Evolutionary conservation across 1,140 invertebrate genomes (phyloP).

Genomic region (Cydia splendana): DNA sequence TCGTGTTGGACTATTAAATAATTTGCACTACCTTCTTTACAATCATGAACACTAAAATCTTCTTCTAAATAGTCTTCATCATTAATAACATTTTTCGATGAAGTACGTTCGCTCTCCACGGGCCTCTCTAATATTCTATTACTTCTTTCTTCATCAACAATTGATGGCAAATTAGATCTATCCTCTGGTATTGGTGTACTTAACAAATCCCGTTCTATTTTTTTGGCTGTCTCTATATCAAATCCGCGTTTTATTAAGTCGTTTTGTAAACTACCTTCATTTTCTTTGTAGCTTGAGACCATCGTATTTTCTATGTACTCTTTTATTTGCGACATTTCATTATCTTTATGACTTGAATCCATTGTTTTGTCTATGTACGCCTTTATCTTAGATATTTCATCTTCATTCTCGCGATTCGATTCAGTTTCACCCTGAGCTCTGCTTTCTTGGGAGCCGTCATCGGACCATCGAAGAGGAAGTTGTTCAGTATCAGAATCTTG

Average conservation of each 20-base stretch:
- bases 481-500: constrained; percentile 63
- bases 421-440: constrained; percentile 45
- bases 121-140: constrained; percentile 40
- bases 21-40: constrained; percentile 61
- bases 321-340: constrained; percentile 66
- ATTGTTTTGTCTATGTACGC: constrained; percentile 59
- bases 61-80: constrained; percentile 51
- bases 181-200: constrained; percentile 48
- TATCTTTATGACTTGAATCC: constrained; percentile 42
- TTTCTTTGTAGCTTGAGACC: constrained; percentile 36
- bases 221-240: constrained; percentile 71
- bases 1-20: constrained; percentile 52
- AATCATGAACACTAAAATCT: constrained; percentile 60
- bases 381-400: constrained; percentile 66
- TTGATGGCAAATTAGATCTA: constrained; percentile 9
- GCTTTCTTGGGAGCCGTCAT: constrained; percentile 62
- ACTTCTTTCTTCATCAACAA: constrained; percentile 22
- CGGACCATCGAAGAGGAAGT: constrained; percentile 59
- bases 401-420: constrained; percentile 43
- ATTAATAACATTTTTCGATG: constrained; percentile 43
- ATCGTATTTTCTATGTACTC: constrained; percentile 59
- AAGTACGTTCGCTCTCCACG: constrained; percentile 34
- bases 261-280: constrained; percentile 52
- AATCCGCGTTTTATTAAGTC: constrained; percentile 71
- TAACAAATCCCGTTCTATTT: constrained; percentile 68